A percentile compares a stretch with the other conserved stretches of the same genome.
phyloP scores from a whole-genome alignment of 2,888 invertebrate species.

The Volucella inanis region DNA sequence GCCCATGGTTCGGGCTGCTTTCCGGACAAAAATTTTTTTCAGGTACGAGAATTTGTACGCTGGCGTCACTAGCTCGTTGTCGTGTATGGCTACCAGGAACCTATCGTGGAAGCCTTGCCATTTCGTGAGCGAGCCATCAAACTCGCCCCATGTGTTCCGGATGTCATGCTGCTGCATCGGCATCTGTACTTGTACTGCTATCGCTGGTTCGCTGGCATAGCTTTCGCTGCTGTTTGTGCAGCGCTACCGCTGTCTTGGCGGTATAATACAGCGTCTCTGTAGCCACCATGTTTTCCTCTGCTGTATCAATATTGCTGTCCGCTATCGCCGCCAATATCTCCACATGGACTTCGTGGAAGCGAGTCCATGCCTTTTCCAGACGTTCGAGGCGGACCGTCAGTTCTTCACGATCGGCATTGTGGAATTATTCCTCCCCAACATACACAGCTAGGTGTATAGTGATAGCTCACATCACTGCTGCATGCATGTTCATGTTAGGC shows the following conservation, averaged over 20 bases:
- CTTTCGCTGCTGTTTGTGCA: too few relatives aligned
- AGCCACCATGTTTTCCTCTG: too few relatives aligned
- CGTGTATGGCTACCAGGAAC: slow-evolving; percentile 12
- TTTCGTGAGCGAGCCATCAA: slow-evolving; percentile 22
- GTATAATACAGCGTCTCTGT: background rate
- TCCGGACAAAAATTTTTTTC: slow-evolving; percentile 1
- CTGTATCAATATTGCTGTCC: too few relatives aligned
- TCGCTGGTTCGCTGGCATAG: background rate
- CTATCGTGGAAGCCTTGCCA: slow-evolving; percentile 7
- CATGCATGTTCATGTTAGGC: too few relatives aligned
- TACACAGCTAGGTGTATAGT: too few relatives aligned
- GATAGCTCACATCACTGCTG: too few relatives aligned
- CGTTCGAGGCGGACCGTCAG: too few relatives aligned
- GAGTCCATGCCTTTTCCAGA: too few relatives aligned
- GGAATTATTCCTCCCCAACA: too few relatives aligned
- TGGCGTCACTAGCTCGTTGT: background rate
- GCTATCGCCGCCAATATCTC: too few relatives aligned
- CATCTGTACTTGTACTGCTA: slow-evolving; percentile 9
- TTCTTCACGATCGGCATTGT: too few relatives aligned
- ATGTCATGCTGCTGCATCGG: slow-evolving; percentile 14
- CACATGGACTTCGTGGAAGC: too few relatives aligned
- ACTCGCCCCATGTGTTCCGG: slow-evolving; percentile 40
- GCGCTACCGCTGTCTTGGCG: background rate
- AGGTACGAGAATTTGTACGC: slow-evolving; percentile 42
- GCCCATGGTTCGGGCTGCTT: slow-evolving; percentile 12